Evolutionary conservation across 1,140 invertebrate genomes (phyloP).

Genomic region (Ganaspis sp.): DNA sequence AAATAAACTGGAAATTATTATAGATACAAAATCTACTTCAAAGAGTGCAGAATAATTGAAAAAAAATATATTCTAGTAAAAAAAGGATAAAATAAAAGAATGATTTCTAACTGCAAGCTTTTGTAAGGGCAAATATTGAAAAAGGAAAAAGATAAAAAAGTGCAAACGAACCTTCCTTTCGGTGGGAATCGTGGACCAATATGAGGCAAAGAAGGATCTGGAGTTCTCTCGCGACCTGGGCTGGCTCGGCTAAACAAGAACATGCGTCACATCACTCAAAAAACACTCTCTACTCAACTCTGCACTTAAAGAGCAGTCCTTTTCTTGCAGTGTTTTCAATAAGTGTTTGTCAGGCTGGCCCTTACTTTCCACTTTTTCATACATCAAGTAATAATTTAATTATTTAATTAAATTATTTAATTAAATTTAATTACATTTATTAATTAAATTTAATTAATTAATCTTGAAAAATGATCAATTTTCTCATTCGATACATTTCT

Average conservation of each 20-base stretch:
- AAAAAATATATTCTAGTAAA: neutral
- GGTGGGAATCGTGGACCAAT: constrained; percentile 91
- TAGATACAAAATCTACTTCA: too few species aligned
- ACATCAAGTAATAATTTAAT: neutral
- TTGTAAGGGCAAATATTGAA: neutral
- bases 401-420: neutral
- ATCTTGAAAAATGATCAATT: too few species aligned
- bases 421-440: constrained; percentile 5
- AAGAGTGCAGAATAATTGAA: neutral
- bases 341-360: neutral
- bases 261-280: constrained; percentile 78
- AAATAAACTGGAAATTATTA: too few species aligned
- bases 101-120: neutral
- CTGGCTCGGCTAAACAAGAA: constrained; percentile 87
- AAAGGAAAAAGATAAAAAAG: constrained; percentile 38
- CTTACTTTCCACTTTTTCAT: neutral
- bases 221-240: constrained; percentile 86
- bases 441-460: too few species aligned
- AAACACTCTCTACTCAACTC: constrained; percentile 66
- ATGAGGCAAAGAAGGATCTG: constrained; percentile 88
- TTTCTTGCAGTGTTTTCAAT: constrained; percentile 20
- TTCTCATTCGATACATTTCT: too few species aligned
- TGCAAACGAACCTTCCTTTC: constrained; percentile 82
- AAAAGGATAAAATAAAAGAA: neutral
- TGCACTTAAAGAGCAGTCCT: constrained; percentile 33